Base-by-base conservation (phyloP, 2,113 vertebrate genomes). In the Anarhynchus alexandrinus region DNA sequence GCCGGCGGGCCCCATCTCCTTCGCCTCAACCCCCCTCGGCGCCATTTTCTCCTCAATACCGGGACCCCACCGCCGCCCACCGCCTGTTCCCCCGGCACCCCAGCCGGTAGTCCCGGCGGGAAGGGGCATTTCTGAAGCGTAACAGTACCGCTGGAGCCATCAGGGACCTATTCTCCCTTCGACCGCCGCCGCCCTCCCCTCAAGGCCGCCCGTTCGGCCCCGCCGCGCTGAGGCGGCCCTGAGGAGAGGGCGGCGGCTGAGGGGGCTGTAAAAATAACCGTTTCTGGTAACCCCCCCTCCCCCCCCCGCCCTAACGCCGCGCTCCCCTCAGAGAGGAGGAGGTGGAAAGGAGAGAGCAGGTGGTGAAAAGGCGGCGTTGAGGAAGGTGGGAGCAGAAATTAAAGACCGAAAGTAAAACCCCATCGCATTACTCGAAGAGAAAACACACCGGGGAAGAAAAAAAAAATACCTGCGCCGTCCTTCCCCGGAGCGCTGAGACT, bases 381-480 rank as follows among this genome's bases (percentile, higher is more conserved):
- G 25, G 76, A 82, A 88, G 22, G 45, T 66, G 55, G 69, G 58
- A 74, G 55, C 10, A 78, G 62, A 86, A 93, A 79, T 64, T 81
- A 40, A 77, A 90, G 96, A 95, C 26, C 49, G 96, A 95, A 95
- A 97, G 86, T 88, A 93, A 93, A 94, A 84, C 55, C 26, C 17
- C 36, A 21, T 42, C 15, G 5, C 30, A 0, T 51, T 65, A 66
- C 26, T 71, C 52, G 43, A 52, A 34, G 77, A 52, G 43, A 52
- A 34, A 81, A 52, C 26, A 20, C 9, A 19, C 12, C 6, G 2
- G 40, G 11, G 11, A 40, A 40, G 11, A 40, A 40, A 40, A 43
- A 55, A 54, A 57, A 65, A 47, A 29, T 9, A n/a, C 10, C 5
- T 12, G 16, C 15, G 58, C 45, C 40, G 52, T 49, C 43, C 25